These are phyloP conservation scores for Caranx melampygus DNA, from an alignment of 2,113 vertebrate genomes.

Conservation along the genomic window DNA sequence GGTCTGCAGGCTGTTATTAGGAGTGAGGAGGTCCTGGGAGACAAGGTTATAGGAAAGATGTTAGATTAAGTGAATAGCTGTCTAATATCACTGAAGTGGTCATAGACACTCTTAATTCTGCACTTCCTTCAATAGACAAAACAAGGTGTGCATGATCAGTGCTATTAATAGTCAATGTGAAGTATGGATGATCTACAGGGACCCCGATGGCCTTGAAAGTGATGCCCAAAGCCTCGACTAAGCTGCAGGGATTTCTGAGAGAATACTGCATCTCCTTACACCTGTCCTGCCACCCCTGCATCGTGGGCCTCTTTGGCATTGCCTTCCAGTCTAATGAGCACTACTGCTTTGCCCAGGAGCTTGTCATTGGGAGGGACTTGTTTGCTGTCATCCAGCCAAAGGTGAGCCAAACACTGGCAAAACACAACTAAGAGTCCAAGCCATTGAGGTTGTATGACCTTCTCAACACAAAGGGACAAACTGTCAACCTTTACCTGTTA, in stretches of 20 bases:
- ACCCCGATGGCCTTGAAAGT: slow-evolving; percentile 95
- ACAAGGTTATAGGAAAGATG: not conserved
- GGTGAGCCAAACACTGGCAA: slow-evolving; percentile 76
- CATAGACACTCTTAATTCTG: not conserved
- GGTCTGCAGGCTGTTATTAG: slow-evolving; percentile 8
- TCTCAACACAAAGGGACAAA: too few species aligned
- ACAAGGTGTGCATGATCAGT: not conserved
- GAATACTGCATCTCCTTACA: slow-evolving; percentile 94
- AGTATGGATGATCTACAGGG: slow-evolving; percentile 77
- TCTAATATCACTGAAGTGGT: not conserved
- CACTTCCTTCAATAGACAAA: not conserved
- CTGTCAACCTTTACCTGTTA: too few species aligned
- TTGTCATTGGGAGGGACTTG: slow-evolving; percentile 90
- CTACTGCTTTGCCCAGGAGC: slow-evolving; percentile 93
- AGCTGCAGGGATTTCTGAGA: slow-evolving; percentile 92
- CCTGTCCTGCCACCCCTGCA: slow-evolving; percentile 89
- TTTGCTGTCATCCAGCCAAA: slow-evolving; percentile 93
- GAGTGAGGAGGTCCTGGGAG: not conserved
- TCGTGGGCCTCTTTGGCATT: slow-evolving; percentile 91
- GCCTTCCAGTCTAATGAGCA: slow-evolving; percentile 90
- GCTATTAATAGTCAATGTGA: slow-evolving; percentile 12
- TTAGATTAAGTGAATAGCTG: not conserved
- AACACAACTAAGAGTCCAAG: not conserved
- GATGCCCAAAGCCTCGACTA: slow-evolving; percentile 91
- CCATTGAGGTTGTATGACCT: not conserved